Conservation (phyloP, 2,888 invertebrate species). For the Drosophila subsilvestris region DNA sequence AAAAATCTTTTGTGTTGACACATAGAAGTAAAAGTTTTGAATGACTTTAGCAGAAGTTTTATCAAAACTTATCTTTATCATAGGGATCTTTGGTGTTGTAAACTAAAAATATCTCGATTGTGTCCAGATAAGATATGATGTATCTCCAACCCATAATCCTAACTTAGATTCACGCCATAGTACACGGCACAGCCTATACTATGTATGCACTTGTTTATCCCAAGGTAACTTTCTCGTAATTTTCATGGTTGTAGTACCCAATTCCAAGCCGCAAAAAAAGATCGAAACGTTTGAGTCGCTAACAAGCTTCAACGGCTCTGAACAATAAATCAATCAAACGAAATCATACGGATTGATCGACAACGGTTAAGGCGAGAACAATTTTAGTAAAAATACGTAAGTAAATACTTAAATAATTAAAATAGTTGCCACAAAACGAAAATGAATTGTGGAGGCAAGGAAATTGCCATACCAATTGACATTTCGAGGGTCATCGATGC, state of each 20-base stretch:
- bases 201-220: neutral
- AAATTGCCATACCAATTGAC: slow-evolving; percentile 37
- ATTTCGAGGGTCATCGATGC: slow-evolving; percentile 47
- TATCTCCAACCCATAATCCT: neutral
- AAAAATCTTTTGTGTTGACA: slow-evolving; percentile 5
- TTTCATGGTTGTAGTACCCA: neutral
- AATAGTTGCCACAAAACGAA: slow-evolving; percentile 8
- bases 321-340: slow-evolving; percentile 31
- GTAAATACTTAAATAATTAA: slow-evolving; percentile 42
- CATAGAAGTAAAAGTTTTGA: neutral
- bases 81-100: slow-evolving; percentile 9
- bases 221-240: neutral
- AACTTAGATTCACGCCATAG: neutral
- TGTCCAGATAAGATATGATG: slow-evolving; percentile 23
- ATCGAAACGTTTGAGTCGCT: slow-evolving; percentile 7
- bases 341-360: slow-evolving; percentile 31
- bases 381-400: slow-evolving; percentile 34
- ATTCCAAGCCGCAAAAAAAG: neutral
- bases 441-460: slow-evolving; percentile 17
- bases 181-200: too few species aligned
- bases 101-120: slow-evolving; percentile 20
- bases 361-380: slow-evolving; percentile 34
- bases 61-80: slow-evolving; percentile 27
- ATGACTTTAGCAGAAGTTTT: neutral
- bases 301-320: slow-evolving; percentile 21